A percentile compares a stretch with the other conserved stretches of the same genome.
phyloP scores from a whole-genome alignment of 2,888 invertebrate genomes.

The Apodemia hepburni region DNA sequence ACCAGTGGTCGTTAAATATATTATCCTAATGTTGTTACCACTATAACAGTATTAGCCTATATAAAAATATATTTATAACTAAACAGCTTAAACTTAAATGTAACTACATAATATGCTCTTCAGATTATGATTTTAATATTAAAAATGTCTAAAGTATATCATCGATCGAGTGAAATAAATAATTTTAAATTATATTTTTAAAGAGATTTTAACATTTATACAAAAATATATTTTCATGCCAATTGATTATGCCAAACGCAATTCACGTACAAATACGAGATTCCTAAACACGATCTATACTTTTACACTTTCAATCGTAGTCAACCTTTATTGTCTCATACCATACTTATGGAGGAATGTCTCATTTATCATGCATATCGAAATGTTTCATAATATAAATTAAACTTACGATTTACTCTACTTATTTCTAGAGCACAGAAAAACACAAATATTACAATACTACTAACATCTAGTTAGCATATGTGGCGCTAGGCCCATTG shows the following conservation, averaged over 20 bases:
- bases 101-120: constrained; percentile 12
- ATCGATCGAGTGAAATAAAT: constrained; percentile 9
- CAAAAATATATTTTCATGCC: constrained; percentile 14
- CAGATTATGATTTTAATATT: constrained; percentile 3
- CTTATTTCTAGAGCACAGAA: background rate
- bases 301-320: background rate
- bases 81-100: constrained; percentile 29
- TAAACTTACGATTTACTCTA: too few species aligned
- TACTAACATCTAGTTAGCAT: background rate
- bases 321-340: constrained; percentile 19
- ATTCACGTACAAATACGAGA: constrained; percentile 17
- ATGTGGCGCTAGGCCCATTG: background rate
- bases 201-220: constrained; percentile 15
- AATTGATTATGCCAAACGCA: constrained; percentile 5
- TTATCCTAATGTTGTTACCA: constrained; percentile 48
- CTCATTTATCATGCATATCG: constrained; percentile 9
- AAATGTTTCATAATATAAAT: too few species aligned
- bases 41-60: constrained; percentile 59
- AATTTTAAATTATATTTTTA: constrained; percentile 11
- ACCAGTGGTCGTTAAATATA: constrained; percentile 68
- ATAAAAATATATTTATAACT: constrained; percentile 68
- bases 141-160: constrained; percentile 7
- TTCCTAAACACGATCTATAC: constrained; percentile 25
- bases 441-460: background rate
- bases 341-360: constrained; percentile 16